Evolutionary conservation across 2,113 vertebrate genomes (phyloP).

Genomic region (Rhinopithecus roxellana): DNA sequence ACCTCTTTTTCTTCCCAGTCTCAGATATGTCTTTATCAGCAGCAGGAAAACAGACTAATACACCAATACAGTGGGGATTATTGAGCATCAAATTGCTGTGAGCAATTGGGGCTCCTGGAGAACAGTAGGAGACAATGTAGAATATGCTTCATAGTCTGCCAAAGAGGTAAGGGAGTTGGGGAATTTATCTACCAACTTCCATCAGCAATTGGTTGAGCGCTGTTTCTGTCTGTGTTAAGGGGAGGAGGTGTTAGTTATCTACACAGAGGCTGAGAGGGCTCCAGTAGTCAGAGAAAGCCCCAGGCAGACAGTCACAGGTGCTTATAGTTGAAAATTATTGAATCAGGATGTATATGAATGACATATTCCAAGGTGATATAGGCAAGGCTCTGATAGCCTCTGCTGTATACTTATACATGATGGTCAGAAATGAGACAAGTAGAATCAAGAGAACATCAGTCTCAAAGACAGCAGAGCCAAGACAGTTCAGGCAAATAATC

Average conservation of each 20-base stretch:
- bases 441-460: not conserved
- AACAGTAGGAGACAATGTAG: not conserved
- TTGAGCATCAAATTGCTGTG: not conserved
- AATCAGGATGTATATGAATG: not conserved
- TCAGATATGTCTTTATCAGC: too few relatives aligned
- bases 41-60: too few relatives aligned
- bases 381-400: not conserved
- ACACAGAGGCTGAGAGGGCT: not conserved
- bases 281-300: not conserved
- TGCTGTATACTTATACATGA: not conserved
- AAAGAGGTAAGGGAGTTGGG: not conserved
- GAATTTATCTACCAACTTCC: not conserved
- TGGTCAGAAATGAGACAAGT: not conserved
- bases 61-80: not conserved
- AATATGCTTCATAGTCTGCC: not conserved
- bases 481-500: not conserved
- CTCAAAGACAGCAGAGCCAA: not conserved
- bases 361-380: not conserved
- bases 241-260: not conserved
- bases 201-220: not conserved
- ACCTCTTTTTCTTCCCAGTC: too few relatives aligned
- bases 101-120: not conserved
- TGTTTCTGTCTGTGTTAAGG: not conserved
- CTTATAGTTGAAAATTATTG: constrained; percentile 6
- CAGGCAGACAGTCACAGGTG: not conserved